Base-by-base conservation (phyloP, 2,113 vertebrate genomes). In the Neogale vison region DNA sequence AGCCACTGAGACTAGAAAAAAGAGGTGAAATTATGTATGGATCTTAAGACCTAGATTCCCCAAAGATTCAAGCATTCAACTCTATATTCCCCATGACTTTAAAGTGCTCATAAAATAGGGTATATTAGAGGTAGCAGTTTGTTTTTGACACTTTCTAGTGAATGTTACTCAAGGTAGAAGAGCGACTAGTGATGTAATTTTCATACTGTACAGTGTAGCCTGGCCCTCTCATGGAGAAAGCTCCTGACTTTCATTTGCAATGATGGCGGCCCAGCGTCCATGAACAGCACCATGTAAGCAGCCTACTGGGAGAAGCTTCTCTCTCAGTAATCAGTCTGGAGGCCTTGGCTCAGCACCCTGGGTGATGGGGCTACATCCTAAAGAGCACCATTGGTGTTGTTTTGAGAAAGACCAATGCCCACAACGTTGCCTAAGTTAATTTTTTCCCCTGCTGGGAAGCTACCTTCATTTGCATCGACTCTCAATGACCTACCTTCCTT, bases 381-480 rank as follows among this genome's bases (percentile, higher is more conserved):
- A 72, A 83, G 15, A 86, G 47, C 63, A 63, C 65, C 23, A 47
- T 0, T 36, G 42, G 47, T 84, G 36, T 83, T 76, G 34, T 55
- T 93, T 96, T 87, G 90, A 87, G 52, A 90, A 95, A 95, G 92
- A 95, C 80, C 36, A 69, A 18, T 7, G 9, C 47, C 72, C 84
- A 91, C n/a, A 42, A 72, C 81, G 42, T 69, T 92, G 34, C 52
- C 47, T 20, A 71, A 83, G 55, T 96, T 97, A 88, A 90, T 87
- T 57, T 95, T 93, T 92, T 69, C 95, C 63, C 76, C 92, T 88
- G 8, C 71, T 57, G 31, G 77, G 88, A 59, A 97, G 67, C 26
- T 96, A 76, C 76, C 74, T 84, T 97, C 71, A 94, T 98, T 98
- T 97, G 71, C 96, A 97, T 79, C 63, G 80, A 96, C 95, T 97